Evolutionary conservation across 2,888 invertebrate genomes (phyloP), one percentile per base, ranked within the genome.

Genomic region (Drosophila mettleri): DNA sequence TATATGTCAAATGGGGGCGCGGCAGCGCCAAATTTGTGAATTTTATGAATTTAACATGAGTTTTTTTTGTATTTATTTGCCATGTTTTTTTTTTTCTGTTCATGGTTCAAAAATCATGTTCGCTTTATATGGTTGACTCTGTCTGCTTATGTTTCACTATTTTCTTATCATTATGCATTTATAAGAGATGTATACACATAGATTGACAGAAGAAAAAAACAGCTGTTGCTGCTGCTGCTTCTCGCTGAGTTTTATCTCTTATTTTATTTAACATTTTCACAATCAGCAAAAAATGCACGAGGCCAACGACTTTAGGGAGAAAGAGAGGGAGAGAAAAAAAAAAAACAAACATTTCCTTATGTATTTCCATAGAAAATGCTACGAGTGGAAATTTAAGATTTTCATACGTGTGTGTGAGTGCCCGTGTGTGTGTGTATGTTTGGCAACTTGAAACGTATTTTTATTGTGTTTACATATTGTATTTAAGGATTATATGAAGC

Each of bases 21-120:
- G 16, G 22, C 53, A 41, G 22, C 16, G 16, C 31, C 31, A 22
- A 54, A 41, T 16, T 31, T 59, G 64, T 20, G 52, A 16, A 20
- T 14, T 34, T 48, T 51, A 76, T 74, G 54, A 76, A 74, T 74
- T 62, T 76, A 34, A 76, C 72, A 76, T 76, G 72, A 76, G 67
- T 9, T 34, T 3, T 24, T 5, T 18, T 51, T 14, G 14, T 14
- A 1, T 14, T 4, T 2, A 14, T 3, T 41, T 22, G 22, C 22
- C 8, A 14, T 41, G 22, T 41, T 22, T 41, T 41, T 29, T 46
- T 16, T 31, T 22, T 12, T 14, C 63, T 64, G 33, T 49, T 63
- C 34, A 33, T 63, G 27, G 14, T n/a, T 1, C 33, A 64, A 14
- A 16, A 18, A 7, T 29, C n/a, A n/a, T 29, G 41, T 33, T 12